Conservation (phyloP, 2,797 vertebrate genomes). For the Micropoecilia bifurca region DNA sequence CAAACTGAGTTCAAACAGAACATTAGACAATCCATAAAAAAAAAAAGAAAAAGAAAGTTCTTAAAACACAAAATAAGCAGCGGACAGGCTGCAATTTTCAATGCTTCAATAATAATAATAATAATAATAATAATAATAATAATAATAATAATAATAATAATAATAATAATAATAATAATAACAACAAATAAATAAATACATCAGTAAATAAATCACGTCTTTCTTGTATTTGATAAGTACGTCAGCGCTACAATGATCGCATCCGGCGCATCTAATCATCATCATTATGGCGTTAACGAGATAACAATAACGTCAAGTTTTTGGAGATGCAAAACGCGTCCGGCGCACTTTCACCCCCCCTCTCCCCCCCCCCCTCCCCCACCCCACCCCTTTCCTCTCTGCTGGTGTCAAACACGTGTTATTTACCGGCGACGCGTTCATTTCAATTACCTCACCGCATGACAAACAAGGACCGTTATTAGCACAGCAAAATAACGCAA, state of each 20-base stretch:
- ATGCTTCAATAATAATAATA: not conserved
- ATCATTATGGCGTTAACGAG: constrained; percentile 46
- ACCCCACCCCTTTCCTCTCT: not conserved
- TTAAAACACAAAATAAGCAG: constrained; percentile 14
- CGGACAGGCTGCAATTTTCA: constrained; percentile 61
- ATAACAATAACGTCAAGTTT: constrained; percentile 45
- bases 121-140: too few species aligned
- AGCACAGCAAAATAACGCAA: constrained; percentile 68
- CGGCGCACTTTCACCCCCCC: constrained; percentile 12
- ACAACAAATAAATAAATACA: too few species aligned
- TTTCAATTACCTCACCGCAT: constrained; percentile 76
- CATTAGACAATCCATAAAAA: constrained; percentile 45
- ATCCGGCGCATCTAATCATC: constrained; percentile 50
- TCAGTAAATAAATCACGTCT: not conserved
- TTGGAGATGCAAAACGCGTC: constrained; percentile 37
- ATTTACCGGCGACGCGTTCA: constrained; percentile 69
- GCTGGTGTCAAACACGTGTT: constrained; percentile 67
- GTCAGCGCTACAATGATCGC: constrained; percentile 41
- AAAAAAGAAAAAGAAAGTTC: too few species aligned
- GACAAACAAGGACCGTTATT: constrained; percentile 77
- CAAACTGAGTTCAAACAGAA: constrained; percentile 15
- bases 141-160: not conserved
- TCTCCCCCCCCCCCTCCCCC: rapidly evolving
- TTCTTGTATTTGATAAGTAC: constrained; percentile 42
- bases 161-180: too few species aligned